Evolutionary conservation across 2,113 vertebrate genomes (phyloP), one percentile per base, ranked within the genome.

Genomic region (Amia ocellicauda): DNA sequence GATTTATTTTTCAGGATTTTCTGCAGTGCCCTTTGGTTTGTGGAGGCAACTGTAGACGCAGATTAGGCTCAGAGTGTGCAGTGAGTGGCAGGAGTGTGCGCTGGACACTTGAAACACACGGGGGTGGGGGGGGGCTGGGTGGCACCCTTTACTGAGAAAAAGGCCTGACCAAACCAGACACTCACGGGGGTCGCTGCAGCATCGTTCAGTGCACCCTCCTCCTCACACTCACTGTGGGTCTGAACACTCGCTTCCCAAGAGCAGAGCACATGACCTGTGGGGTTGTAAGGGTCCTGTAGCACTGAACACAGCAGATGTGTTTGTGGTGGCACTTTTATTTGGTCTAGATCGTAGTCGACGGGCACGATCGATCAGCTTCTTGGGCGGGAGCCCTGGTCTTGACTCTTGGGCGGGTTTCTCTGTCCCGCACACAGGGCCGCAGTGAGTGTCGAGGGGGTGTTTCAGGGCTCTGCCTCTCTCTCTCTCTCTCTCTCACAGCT

Each of bases 401-500:
- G 51, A 53, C 14, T 22, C 22, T 53, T 23, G 19, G 1, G 20
- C 20, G 49, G 10, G 51, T 3, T 19, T 52, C 4, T 50, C 22
- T 49, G n/a, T 36, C 4, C 24, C 24, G 31, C 31, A 36, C 5
- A 36, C 31, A 36, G 31, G 31, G 11, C 11, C 11, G 31, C 5
- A 11, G 11, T 7, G 11, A 5, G 60, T 62, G 28, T 52, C 24
- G 5, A 41, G 49, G 24, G 23, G 49, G n/a, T 62, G 31, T 29
- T 3, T 63, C 1, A 41, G 43, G 68, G 19, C 54, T 49, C n/a
- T n/a, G n/a, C n/a, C n/a, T n/a, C n/a, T n/a, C n/a, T n/a, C n/a
- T n/a, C n/a, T n/a, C 22, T 71, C 69, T 58, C 4, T 13, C 0
- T 58, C 31, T 49, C 43, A 9, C 67, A 99, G 97, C 82, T 99